Base-by-base conservation (phyloP, 2,888 invertebrate genomes). In the Drosophila incognita region DNA sequence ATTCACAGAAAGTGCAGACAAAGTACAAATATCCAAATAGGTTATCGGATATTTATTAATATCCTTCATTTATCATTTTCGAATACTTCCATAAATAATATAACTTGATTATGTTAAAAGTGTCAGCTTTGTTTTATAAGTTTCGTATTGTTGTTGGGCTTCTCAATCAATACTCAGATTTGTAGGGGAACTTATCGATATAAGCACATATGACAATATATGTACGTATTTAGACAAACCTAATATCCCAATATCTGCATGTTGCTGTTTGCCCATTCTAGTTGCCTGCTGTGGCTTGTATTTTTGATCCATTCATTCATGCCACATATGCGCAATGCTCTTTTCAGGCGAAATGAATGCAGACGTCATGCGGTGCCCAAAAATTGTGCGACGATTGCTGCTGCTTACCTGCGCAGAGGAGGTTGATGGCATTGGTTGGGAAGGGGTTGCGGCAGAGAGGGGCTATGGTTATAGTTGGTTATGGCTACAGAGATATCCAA, bases 401-500 rank as follows among this genome's bases (percentile, higher is more conserved):
- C 46, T 15, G 35, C 36, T 31, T 40, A 58, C 59, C 60, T 60
- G 33, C 18, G 40, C n/a, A 46, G 4, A 8, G 46, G 15, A 46
- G 46, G 15, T 24, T 46, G 15, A 24, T 46, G 46, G 21, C 11
- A 21, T 42, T 42, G 42, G 24, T 15, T 36, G 6, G 2, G 4
- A 36, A 15, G 31, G 7, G 15, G 6, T 15, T 29, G 18, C 42
- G 18, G 33, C 13, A 1, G 29, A 4, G 48, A 48, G 54, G n/a
- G 24, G 15, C 2, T 18, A 18, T 15, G 58, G 21, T 24, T 49
- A 49, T 49, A 18, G 46, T 69, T 68, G 68, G 67, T 64, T 67
- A 65, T 70, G 70, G 67, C 59, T 64, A 65, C 65, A 53, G 49
- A 57, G 75, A 68, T 76, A 72, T 76, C 59, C 63, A 69, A 68